Base-by-base conservation (phyloP, 2,888 invertebrate species). In the Phyto melanocephala region DNA sequence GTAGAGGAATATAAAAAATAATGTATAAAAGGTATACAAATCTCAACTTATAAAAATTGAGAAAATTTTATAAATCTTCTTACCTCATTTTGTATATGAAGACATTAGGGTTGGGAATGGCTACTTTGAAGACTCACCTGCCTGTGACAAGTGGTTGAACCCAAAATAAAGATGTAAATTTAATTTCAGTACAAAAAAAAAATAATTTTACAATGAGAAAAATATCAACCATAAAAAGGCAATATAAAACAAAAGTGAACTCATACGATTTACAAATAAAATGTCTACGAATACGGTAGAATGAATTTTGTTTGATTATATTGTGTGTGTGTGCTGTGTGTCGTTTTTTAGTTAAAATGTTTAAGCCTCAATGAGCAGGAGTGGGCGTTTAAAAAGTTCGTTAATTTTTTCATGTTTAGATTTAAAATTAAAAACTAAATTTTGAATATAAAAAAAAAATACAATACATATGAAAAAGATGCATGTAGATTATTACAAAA, bases 371-470 rank as follows among this genome's bases (percentile, higher is more conserved):
- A 58, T 79, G 13, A 67, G 10, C 35, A 58, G 22, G 35, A 72
- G 79, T 79, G 79, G 79, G 79, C 56, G 79, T 72, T 72, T 72
- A 40, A n/a, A n/a, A n/a, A n/a, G n/a, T n/a, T n/a, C n/a, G n/a
- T n/a, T n/a, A n/a, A 28, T 28, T 28, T 28, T 5, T 28, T 28
- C 28, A 28, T 28, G 28, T 28, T 3, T 28, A 28, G 28, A 28
- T 28, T 28, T 28, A 28, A 22, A 56, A 78, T 33, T n/a, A 15
- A 54, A 47, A 54, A 33, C 13, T 54, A 22, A 22, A 56, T 62
- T 78, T 70, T 20, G 7, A 50, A 67, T 50, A 15, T 56, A 47
- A 56, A 63, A 65, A 65, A 56, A 28, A 17, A 54, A 54, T n/a
- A n/a, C n/a, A n/a, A n/a, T n/a, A n/a, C 10, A 45, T 13, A 22